Evolutionary conservation across 2,888 invertebrate genomes (phyloP), one percentile per base, ranked within the genome.

Genomic region (Agonopterix alstromeriana): DNA sequence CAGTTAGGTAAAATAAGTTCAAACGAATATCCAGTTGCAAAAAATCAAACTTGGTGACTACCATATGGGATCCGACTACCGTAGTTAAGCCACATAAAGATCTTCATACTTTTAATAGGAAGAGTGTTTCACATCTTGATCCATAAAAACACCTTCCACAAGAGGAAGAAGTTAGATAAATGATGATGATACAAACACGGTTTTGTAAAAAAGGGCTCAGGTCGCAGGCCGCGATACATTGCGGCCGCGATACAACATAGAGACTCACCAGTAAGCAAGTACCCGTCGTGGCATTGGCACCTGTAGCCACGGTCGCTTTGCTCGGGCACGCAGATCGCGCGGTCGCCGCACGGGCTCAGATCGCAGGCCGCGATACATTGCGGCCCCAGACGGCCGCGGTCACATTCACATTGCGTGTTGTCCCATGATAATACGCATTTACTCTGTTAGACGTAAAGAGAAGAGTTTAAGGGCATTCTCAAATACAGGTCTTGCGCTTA

Each of bases 301-400:
- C 83, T 85, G 75, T 98, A 98, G 0, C 95, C 95, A 5, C 17
- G 55, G 0, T 88, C 84, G 0, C 74, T 60, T 7, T 84, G 73
- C 54, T 92, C 91, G 8, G 91, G 90, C 0, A 91, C 68, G 67
- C 98, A 98, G 0, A 82, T 77, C 0, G 95, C 95, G 35, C 91
- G 92, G 47, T 91, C 90, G 48, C 94, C 92, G 77, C 98, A 98
- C 0, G 98, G 98, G 52, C 92, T 93, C 10, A 95, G 87, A 0
- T 94, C 92, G 75, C 98, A 98, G 10, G 97, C 94, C 8, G 94
- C 93, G 2, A 91, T 84, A 77, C 98, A 98, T 35, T 92, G 89
- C 3, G 91, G 90, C 0, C 96, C 96, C 1, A 95, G 92, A 53
- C 92, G 92, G 0, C 96, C 96, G 0, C 78, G 63, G 7, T 89